Conservation (phyloP, 2,113 vertebrate genomes). For the Prietella phreatophila region DNA sequence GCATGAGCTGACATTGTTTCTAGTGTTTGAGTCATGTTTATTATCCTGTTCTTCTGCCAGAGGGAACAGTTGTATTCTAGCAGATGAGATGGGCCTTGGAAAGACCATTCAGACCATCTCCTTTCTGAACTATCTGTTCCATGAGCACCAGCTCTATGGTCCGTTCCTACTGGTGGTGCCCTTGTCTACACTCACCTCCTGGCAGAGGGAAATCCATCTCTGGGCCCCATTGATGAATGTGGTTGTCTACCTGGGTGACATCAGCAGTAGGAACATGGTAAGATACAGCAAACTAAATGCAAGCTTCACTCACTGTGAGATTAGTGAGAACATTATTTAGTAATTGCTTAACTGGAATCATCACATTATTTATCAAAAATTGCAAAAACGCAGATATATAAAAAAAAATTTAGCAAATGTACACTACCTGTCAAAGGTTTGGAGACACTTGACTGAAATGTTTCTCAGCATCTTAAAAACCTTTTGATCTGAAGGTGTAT, state of each 20-base stretch:
- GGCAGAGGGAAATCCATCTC: slow-evolving; percentile 94
- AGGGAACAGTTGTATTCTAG: slow-evolving; percentile 95
- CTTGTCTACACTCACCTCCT: slow-evolving; percentile 95
- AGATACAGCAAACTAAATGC: slow-evolving; percentile 28
- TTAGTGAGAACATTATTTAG: not conserved
- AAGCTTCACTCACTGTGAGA: not conserved
- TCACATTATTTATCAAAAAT: not conserved
- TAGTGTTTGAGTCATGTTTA: not conserved
- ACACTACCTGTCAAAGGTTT: too few relatives aligned
- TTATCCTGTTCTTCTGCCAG: slow-evolving; percentile 64
- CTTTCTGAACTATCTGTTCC: slow-evolving; percentile 92
- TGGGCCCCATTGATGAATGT: slow-evolving; percentile 96
- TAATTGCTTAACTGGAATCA: not conserved
- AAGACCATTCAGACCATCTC: slow-evolving; percentile 98
- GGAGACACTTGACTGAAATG: too few relatives aligned
- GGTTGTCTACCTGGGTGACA: slow-evolving; percentile 95
- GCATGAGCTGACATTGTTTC: not conserved
- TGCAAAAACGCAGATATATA: not conserved
- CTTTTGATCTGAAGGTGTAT: too few relatives aligned
- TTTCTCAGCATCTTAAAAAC: too few relatives aligned
- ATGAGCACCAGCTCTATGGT: slow-evolving; percentile 92
- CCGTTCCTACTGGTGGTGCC: slow-evolving; percentile 94
- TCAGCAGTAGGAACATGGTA: slow-evolving; percentile 97
- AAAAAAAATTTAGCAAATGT: not conserved
- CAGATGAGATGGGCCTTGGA: slow-evolving; percentile 97